phyloP scores from a whole-genome alignment of 2,888 invertebrate species.

The Exocentrus adspersus region DNA sequence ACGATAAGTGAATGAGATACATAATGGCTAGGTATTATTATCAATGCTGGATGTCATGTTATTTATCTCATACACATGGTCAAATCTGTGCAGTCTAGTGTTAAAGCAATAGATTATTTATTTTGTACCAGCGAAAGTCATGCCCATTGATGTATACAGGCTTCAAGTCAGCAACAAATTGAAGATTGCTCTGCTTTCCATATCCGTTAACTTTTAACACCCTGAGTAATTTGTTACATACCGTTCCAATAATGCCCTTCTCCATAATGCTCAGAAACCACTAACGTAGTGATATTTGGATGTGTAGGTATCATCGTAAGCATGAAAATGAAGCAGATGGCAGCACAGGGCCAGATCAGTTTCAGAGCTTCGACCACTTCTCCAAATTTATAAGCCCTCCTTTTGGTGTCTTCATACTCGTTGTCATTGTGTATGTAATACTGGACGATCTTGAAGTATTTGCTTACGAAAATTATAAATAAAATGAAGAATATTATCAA shows the following conservation, averaged over 20 bases:
- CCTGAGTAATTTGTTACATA: conserved; percentile 21
- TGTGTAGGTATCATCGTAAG: conserved; percentile 32
- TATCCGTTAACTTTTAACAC: too few relatives aligned
- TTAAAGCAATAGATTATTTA: too few relatives aligned
- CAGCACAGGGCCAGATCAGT: conserved; percentile 33
- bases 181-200: too few relatives aligned
- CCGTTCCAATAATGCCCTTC: conserved; percentile 31
- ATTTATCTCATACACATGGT: too few relatives aligned
- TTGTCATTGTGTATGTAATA: conserved; percentile 9
- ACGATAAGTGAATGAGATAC: too few relatives aligned
- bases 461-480: conserved; percentile 8
- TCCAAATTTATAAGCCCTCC: neutral
- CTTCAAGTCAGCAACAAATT: too few relatives aligned
- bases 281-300: conserved; percentile 33
- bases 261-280: conserved; percentile 36
- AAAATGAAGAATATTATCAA: conserved; percentile 20
- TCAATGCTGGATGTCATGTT: too few relatives aligned
- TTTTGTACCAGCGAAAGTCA: too few relatives aligned
- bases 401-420: conserved; percentile 18
- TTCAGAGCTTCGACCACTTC: conserved; percentile 22
- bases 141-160: too few relatives aligned
- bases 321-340: conserved; percentile 22
- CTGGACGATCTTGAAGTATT: conserved; percentile 18
- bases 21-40: too few relatives aligned
- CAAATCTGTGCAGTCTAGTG: too few relatives aligned